These are phyloP conservation scores for Ariopsis seemanni DNA, from an alignment of 2,113 vertebrate species.

Conservation along the genomic window DNA sequence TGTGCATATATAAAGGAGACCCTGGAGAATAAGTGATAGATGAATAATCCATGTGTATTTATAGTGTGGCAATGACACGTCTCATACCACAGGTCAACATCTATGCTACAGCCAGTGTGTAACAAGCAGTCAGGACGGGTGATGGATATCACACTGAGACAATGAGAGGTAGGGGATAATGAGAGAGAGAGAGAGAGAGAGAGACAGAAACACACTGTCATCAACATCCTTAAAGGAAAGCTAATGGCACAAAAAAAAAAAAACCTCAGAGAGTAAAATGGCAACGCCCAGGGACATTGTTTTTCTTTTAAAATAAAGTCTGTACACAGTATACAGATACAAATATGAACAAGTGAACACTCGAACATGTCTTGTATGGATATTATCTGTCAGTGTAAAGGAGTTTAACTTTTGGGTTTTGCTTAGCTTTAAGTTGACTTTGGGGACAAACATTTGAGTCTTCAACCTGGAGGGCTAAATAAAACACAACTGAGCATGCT, in stretches of 20 bases:
- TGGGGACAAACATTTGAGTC: neutral
- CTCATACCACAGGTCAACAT: slow-evolving; percentile 48
- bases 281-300: no score
- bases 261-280: no score
- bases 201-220: slow-evolving; percentile 3
- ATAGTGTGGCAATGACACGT: slow-evolving; percentile 48
- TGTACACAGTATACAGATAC: no score
- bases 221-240: neutral
- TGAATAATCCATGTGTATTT: slow-evolving; percentile 58
- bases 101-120: slow-evolving; percentile 7
- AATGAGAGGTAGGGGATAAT: neutral
- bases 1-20: slow-evolving; percentile 47
- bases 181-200: slow-evolving; percentile 3
- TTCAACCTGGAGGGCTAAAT: neutral
- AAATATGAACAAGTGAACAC: no score
- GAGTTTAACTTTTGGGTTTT: no score
- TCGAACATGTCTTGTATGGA: no score
- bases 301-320: no score
- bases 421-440: neutral
- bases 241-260: neutral
- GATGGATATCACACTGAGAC: slow-evolving; percentile 24
- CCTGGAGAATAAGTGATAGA: slow-evolving; percentile 47
- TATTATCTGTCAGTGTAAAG: no score
- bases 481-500: neutral
- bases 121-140: slow-evolving; percentile 31